A percentile compares a stretch with the other conserved stretches of the same genome.
Evolutionary conservation across 2,888 invertebrate genomes (phyloP).

Genomic region (Drosophila falleni): DNA sequence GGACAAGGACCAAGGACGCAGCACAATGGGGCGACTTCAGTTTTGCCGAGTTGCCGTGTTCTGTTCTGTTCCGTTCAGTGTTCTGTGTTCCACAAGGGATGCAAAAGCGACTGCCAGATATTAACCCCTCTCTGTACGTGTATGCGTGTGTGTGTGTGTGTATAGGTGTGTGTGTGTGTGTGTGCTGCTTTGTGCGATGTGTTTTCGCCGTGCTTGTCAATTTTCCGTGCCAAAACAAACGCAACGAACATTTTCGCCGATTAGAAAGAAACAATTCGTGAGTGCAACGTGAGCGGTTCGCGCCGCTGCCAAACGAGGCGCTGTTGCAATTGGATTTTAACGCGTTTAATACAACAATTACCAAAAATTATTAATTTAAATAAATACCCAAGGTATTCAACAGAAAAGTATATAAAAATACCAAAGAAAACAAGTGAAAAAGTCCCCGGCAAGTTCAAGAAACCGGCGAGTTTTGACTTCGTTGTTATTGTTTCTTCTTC

Average conservation of each 20-base stretch:
- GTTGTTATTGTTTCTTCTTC: slow-evolving; percentile 66
- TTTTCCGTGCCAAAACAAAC: slow-evolving; percentile 83
- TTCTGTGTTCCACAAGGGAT: slow-evolving; percentile 68
- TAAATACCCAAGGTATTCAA: slow-evolving; percentile 12
- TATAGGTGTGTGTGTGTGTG: slow-evolving; percentile 37
- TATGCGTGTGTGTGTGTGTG: slow-evolving; percentile 28
- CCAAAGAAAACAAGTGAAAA: slow-evolving; percentile 9
- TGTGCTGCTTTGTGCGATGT: slow-evolving; percentile 62
- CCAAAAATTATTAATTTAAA: slow-evolving; percentile 10
- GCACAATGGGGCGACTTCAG: slow-evolving; percentile 59
- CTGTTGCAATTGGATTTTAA: slow-evolving; percentile 9
- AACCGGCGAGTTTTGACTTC: slow-evolving; percentile 41
- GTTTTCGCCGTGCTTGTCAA: slow-evolving; percentile 75
- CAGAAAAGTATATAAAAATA: slow-evolving; percentile 15
- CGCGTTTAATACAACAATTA: slow-evolving; percentile 46
- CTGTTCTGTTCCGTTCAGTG: slow-evolving; percentile 21
- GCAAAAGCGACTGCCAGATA: slow-evolving; percentile 77
- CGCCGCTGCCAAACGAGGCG: slow-evolving; percentile 36
- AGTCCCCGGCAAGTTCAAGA: slow-evolving; percentile 37
- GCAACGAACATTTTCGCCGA: slow-evolving; percentile 83
- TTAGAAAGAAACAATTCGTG: slow-evolving; percentile 84
- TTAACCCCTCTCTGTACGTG: slow-evolving; percentile 65
- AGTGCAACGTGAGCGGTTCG: slow-evolving; percentile 76
- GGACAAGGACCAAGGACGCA: slow-evolving; percentile 71
- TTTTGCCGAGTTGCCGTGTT: slow-evolving; percentile 21